phyloP scores from a whole-genome alignment of 2,888 invertebrate species.

The Sesia bembeciformis region DNA sequence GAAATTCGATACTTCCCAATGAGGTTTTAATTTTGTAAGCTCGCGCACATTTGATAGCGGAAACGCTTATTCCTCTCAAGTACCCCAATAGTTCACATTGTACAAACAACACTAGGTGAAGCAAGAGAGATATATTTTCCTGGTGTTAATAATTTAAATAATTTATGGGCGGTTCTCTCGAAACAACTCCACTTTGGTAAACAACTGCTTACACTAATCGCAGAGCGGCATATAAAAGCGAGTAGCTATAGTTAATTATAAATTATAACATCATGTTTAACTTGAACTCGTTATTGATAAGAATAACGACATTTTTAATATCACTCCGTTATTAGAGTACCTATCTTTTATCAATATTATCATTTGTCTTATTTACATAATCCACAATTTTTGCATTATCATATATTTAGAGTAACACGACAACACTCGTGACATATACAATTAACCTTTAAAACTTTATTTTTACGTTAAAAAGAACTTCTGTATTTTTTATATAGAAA shows the following conservation, averaged over 20 bases:
- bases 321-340: no score
- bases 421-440: no score
- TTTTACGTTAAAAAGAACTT: no score
- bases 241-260: neutral
- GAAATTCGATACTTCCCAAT: conserved; percentile 11
- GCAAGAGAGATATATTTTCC: neutral
- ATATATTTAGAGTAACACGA: no score
- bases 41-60: conserved; percentile 11
- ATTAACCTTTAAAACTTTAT: no score
- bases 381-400: no score
- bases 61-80: conserved; percentile 13
- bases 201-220: neutral
- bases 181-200: neutral
- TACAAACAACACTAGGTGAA: neutral
- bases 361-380: no score
- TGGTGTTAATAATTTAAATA: neutral
- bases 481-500: no score
- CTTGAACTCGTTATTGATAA: conserved; percentile 18
- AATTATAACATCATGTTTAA: conserved; percentile 7
- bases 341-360: no score
- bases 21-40: conserved; percentile 15
- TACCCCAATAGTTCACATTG: conserved; percentile 2
- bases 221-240: neutral
- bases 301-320: neutral
- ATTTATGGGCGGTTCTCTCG: neutral